Percentiles rank a stretch among this genome's conserved stretches.
These are phyloP conservation scores for Lasioglossum vierecki DNA, from an alignment of 2,888 invertebrate species.

Conservation along the genomic window DNA sequence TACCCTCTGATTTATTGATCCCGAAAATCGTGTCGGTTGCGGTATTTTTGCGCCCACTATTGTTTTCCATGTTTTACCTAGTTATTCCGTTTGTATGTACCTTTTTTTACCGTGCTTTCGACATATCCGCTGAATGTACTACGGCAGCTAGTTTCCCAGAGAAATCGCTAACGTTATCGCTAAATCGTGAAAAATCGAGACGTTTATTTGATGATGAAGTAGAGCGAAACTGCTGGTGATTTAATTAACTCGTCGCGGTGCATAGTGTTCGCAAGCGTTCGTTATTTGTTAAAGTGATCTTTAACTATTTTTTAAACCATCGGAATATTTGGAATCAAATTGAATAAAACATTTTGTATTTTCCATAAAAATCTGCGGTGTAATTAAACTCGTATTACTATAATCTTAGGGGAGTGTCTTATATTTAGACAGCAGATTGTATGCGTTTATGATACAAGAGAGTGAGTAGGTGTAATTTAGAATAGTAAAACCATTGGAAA, in stretches of 20 bases:
- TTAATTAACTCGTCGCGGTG: neutral
- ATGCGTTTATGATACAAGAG: no score
- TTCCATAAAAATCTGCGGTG: no score
- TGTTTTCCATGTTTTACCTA: neutral
- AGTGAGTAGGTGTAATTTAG: no score
- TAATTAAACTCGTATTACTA: no score
- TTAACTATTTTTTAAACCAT: no score
- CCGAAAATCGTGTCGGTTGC: constrained; percentile 10
- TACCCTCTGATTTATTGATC: constrained; percentile 28
- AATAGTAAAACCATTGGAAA: no score
- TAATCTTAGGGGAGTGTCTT: no score
- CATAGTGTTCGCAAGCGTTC: no score
- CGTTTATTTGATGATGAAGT: neutral
- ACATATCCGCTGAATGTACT: neutral
- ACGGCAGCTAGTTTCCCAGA: neutral
- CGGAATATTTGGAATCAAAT: no score
- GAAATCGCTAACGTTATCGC: neutral
- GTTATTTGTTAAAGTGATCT: no score
- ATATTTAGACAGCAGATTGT: no score
- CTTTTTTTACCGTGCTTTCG: neutral
- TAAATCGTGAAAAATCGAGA: neutral
- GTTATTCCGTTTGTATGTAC: neutral
- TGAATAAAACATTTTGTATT: no score
- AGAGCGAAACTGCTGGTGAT: neutral
- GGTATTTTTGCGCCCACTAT: neutral